Base-by-base conservation (phyloP, 2,113 vertebrate species). In the Neogobius melanostomus region DNA sequence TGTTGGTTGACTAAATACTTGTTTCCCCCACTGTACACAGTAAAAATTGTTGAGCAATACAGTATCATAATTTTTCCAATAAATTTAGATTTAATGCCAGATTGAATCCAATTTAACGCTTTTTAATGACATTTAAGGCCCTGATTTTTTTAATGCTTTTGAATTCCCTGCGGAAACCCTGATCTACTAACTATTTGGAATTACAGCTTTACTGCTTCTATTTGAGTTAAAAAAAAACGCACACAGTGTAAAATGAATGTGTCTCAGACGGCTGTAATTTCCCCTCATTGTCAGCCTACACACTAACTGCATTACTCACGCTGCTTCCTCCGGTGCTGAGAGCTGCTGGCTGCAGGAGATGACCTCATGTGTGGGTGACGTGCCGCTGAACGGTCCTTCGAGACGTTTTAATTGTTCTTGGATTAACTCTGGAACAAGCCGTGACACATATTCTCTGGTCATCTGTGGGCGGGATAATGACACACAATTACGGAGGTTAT, bases 291-390 rank as follows among this genome's bases (percentile, higher is more conserved):
- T 85, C 72, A 64, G 61, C 70, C 70, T 83, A 57, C 17, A 62
- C 72, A 62, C 72, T 66, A 76, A 74, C 72, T 76, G 52, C 52
- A 80, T 85, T 71, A 84, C 77, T 85, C 82, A 83, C 64, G 72
- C 77, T 66, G 77, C 82, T 90, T 87, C 81, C 85, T 77, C 44
- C 8, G 71, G 78, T 87, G 75, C 86, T 77, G 75, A 49, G 21
- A 72, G 81, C 81, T 54, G 60, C 67, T 7, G 49, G 74, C 64
- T 87, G 77, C 74, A 81, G 77, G 72, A 74, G 64, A 82, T 91
- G 84, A 89, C 83, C 81, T 89, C 87, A 91, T 77, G 82, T 78
- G 80, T 81, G 83, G 86, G 82, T 71, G 75, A 52, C 78, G 78
- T 69, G 76, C 76, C n/a, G 81, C 17, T 80, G 79, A 87, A 84